phyloP scores from a whole-genome alignment of 2,797 vertebrate genomes.

The Rhynchonycteris naso region DNA sequence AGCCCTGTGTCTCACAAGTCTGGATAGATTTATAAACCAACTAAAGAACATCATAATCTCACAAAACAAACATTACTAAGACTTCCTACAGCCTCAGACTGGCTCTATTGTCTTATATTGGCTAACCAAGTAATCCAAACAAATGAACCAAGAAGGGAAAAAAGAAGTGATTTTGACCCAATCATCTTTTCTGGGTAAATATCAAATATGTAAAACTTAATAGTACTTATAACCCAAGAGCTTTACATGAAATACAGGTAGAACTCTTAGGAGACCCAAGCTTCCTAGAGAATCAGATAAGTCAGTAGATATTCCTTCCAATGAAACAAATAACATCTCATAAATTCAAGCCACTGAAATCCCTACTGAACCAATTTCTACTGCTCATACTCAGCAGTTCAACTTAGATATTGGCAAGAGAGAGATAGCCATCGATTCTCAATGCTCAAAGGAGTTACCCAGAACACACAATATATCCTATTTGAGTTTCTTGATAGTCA shows the following conservation, averaged over 20 bases:
- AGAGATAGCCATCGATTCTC: neutral
- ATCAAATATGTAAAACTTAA: neutral
- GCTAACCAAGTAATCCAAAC: neutral
- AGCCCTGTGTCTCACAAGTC: neutral
- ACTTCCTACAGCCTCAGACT: neutral
- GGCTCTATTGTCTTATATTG: neutral
- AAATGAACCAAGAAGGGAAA: neutral
- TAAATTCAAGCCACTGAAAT: neutral
- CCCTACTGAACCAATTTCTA: neutral
- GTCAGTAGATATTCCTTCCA: neutral
- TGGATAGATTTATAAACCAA: no score
- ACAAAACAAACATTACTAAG: neutral
- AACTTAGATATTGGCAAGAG: neutral
- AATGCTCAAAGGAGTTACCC: neutral
- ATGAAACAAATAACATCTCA: neutral
- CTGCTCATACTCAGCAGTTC: neutral
- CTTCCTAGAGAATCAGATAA: neutral
- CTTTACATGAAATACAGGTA: neutral
- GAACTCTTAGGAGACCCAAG: neutral
- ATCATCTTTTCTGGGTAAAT: neutral
- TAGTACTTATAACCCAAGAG: neutral
- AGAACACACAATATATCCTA: neutral
- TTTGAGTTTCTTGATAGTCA: neutral
- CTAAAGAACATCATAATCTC: neutral
- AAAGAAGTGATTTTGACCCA: neutral